Conservation (phyloP, 1,140 invertebrate genomes). For the Apis cerana region DNA sequence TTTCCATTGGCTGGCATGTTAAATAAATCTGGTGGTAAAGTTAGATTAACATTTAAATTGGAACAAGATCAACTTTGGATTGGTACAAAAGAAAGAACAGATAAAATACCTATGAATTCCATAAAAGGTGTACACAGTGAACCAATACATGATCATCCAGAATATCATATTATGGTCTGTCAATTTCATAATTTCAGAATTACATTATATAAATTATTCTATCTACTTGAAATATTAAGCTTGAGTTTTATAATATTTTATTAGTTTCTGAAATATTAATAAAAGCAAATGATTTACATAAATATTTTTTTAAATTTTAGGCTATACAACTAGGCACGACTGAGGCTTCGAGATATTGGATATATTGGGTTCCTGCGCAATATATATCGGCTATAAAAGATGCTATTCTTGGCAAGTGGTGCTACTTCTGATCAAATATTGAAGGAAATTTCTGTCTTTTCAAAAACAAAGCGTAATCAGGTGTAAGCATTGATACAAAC, state of each 20-base stretch:
- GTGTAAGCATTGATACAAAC: conserved; percentile 73
- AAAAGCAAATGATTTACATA: neutral
- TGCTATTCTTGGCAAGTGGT: conserved; percentile 93
- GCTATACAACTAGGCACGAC: conserved; percentile 93
- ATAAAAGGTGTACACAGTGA: conserved; percentile 93
- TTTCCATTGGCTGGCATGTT: conserved; percentile 94
- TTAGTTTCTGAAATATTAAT: neutral
- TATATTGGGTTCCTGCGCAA: conserved; percentile 97
- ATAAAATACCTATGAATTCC: conserved; percentile 95
- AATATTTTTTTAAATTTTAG: conserved; percentile 75
- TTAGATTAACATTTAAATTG: conserved; percentile 95
- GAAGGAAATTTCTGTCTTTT: conserved; percentile 58
- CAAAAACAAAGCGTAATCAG: conserved; percentile 67
- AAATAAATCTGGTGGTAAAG: conserved; percentile 95
- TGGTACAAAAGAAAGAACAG: conserved; percentile 96
- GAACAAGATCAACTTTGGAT: conserved; percentile 96
- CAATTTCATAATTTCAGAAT: too few relatives aligned
- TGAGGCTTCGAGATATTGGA: conserved; percentile 94
- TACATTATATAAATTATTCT: too few relatives aligned
- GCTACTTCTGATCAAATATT: conserved; percentile 85
- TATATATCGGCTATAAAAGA: conserved; percentile 96
- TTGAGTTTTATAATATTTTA: too few relatives aligned
- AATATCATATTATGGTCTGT: conserved; percentile 96
- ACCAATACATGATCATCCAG: conserved; percentile 93
- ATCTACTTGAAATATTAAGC: too few relatives aligned